A percentile compares a stretch with the other conserved stretches of the same genome.
These are phyloP conservation scores for Apotomis turbidana DNA, from an alignment of 2,888 invertebrate genomes.

Conservation along the genomic window DNA sequence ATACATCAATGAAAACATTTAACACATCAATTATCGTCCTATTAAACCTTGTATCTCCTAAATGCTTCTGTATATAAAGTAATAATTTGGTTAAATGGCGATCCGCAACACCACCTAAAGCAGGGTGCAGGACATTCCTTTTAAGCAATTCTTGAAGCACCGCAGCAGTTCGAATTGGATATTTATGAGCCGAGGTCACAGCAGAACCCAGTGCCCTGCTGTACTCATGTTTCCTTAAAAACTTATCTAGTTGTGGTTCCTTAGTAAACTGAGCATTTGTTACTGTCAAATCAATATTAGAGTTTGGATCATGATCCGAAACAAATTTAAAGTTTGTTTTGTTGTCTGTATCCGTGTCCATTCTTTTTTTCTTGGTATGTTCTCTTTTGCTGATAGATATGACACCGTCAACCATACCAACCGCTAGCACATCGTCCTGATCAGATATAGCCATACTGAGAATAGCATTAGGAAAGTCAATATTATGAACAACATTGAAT, in stretches of 20 bases:
- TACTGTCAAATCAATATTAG: constrained; percentile 80
- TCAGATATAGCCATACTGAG: constrained; percentile 91
- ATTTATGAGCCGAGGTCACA: constrained; percentile 83
- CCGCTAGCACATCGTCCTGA: constrained; percentile 92
- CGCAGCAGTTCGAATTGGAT: constrained; percentile 90
- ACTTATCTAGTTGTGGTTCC: constrained; percentile 86
- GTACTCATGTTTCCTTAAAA: constrained; percentile 91
- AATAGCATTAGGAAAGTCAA: constrained; percentile 95
- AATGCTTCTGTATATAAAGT: constrained; percentile 88
- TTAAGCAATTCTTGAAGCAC: constrained; percentile 94
- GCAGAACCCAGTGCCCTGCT: constrained; percentile 90
- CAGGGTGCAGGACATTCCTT: constrained; percentile 89
- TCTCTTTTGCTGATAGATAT: constrained; percentile 93
- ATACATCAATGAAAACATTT: constrained; percentile 89
- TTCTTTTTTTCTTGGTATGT: constrained; percentile 69
- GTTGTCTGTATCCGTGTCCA: constrained; percentile 55
- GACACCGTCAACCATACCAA: constrained; percentile 96
- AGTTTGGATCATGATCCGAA: constrained; percentile 72
- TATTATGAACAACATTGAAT: constrained; percentile 93
- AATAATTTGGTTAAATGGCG: constrained; percentile 87
- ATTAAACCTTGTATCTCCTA: constrained; percentile 90
- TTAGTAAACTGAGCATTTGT: constrained; percentile 66
- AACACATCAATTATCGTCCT: constrained; percentile 89
- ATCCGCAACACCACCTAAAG: constrained; percentile 89
- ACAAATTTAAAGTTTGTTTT: constrained; percentile 78